Evolutionary conservation across 2,113 vertebrate species (phyloP).

Genomic region (Scomber scombrus): DNA sequence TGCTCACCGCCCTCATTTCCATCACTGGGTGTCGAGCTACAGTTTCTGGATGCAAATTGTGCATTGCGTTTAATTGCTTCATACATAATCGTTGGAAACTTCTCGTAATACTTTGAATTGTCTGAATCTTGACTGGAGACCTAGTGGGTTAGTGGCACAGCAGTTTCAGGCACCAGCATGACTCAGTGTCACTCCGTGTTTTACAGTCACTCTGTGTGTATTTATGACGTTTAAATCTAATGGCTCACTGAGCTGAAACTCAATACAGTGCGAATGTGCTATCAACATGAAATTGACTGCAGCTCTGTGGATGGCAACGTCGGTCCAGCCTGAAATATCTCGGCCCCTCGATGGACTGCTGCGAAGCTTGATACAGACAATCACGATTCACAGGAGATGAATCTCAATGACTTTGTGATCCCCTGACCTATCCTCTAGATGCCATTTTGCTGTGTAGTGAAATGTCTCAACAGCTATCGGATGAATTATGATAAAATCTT

Average conservation of each 20-base stretch:
- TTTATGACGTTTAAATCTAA: not conserved
- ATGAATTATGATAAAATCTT: too few relatives aligned
- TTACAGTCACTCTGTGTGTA: not conserved
- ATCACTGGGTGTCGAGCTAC: not conserved
- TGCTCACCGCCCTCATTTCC: not conserved
- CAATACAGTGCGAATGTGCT: not conserved
- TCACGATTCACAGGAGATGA: too few relatives aligned
- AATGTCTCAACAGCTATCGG: too few relatives aligned
- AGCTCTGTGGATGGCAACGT: not conserved
- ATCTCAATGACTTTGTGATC: too few relatives aligned
- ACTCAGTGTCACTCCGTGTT: not conserved
- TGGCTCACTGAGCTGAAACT: conserved; percentile 19
- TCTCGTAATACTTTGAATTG: not conserved
- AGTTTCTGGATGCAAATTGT: not conserved
- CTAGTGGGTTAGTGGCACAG: not conserved
- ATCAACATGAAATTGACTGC: not conserved
- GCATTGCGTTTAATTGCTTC: not conserved
- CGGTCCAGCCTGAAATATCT: too few relatives aligned
- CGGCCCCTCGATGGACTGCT: too few relatives aligned
- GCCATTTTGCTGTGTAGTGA: too few relatives aligned
- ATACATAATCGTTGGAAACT: not conserved
- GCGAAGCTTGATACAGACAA: too few relatives aligned
- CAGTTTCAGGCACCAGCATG: not conserved
- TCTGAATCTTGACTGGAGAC: not conserved
- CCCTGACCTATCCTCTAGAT: too few relatives aligned